A percentile compares a stretch with the other conserved stretches of the same genome.
Conservation (phyloP, 2,888 invertebrate genomes). For the Venusia cambrica region DNA sequence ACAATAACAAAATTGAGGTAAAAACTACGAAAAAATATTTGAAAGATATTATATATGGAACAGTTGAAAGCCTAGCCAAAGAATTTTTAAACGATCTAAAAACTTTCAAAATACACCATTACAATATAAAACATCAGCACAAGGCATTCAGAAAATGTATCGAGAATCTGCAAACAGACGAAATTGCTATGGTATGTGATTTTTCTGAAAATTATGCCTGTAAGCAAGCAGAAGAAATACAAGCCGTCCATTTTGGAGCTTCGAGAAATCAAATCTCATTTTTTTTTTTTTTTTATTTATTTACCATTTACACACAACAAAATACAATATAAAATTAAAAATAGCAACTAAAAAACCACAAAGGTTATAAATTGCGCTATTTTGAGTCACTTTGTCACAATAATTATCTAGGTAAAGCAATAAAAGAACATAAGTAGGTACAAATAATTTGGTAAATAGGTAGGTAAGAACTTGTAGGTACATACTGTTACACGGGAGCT, state of each 20-base stretch:
- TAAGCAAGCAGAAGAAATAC: constrained; percentile 19
- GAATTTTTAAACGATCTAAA: not conserved
- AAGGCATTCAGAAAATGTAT: constrained; percentile 13
- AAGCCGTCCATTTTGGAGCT: constrained; percentile 27
- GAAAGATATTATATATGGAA: constrained; percentile 2
- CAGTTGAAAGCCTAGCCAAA: not conserved
- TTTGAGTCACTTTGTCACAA: too few species aligned
- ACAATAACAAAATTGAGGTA: constrained; percentile 1
- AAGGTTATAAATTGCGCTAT: too few species aligned
- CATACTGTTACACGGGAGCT: too few species aligned
- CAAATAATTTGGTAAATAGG: too few species aligned
- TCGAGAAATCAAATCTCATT: constrained; percentile 27
- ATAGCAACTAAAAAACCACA: too few species aligned
- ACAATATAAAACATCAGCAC: constrained; percentile 8
- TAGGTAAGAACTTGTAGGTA: too few species aligned
- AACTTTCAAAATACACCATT: not conserved
- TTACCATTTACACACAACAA: too few species aligned
- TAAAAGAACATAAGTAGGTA: too few species aligned
- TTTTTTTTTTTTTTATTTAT: too few species aligned
- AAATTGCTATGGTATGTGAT: constrained; percentile 18
- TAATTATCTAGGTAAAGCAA: too few species aligned
- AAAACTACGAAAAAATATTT: constrained; percentile 3
- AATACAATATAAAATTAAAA: too few species aligned
- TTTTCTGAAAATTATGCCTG: constrained; percentile 22
- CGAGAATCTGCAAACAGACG: constrained; percentile 14